A percentile compares a stretch with the other conserved stretches of the same genome.
Evolutionary conservation across 2,113 vertebrate species (phyloP).

Genomic region (Pituophis catenifer): DNA sequence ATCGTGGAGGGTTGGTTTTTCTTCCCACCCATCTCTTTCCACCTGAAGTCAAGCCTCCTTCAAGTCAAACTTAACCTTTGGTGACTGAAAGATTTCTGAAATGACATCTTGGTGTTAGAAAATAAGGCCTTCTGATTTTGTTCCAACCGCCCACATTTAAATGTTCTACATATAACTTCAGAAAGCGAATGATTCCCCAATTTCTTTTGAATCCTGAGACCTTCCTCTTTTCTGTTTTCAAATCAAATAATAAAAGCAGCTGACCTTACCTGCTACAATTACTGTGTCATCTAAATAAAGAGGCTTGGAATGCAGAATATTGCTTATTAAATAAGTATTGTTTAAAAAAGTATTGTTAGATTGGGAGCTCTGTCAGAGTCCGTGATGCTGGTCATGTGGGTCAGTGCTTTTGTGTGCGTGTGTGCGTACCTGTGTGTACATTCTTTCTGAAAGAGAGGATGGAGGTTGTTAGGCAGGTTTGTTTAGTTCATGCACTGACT

Average conservation of each 20-base stretch:
- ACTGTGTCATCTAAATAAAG: not conserved
- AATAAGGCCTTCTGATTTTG: not conserved
- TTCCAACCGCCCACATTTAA: too few species aligned
- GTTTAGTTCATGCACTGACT: not conserved
- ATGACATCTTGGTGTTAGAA: not conserved
- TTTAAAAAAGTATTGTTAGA: not conserved
- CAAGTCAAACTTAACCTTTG: not conserved
- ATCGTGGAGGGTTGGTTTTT: not conserved
- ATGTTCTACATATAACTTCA: not conserved
- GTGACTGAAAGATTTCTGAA: not conserved
- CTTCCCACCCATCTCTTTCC: not conserved
- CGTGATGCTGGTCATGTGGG: not conserved
- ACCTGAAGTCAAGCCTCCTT: not conserved
- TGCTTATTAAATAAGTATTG: not conserved
- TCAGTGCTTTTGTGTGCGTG: not conserved
- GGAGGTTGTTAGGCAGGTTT: not conserved
- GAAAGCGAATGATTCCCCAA: not conserved
- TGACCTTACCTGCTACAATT: not conserved
- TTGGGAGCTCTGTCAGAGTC: not conserved
- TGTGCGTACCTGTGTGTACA: not conserved
- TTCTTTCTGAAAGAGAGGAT: too few species aligned
- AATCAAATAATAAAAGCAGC: not conserved
- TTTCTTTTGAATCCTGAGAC: not conserved
- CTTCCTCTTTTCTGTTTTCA: not conserved
- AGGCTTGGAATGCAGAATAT: not conserved